Percentiles rank a stretch among this genome's conserved stretches.
phyloP scores from a whole-genome alignment of 2,888 invertebrate species.

The Rutpela maculata region DNA sequence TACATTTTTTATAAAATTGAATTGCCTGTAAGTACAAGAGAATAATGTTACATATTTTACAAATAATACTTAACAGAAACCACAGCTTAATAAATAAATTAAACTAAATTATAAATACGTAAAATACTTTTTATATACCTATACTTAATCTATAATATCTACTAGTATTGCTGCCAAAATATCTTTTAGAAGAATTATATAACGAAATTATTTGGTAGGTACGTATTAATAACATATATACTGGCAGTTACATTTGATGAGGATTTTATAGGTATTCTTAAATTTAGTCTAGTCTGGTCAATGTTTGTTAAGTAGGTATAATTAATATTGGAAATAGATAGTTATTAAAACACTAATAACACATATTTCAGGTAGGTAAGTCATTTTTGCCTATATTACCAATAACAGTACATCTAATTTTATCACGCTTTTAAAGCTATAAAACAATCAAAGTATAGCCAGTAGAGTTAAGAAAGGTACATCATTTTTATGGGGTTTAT shows the following conservation, averaged over 20 bases:
- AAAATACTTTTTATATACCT: constrained; percentile 31
- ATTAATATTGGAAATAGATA: not conserved
- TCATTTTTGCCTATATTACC: not conserved
- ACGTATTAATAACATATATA: not conserved
- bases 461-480: not conserved
- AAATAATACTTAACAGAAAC: constrained; percentile 39
- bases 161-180: constrained; percentile 15
- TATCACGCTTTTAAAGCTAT: constrained; percentile 16
- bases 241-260: not conserved
- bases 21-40: constrained; percentile 32
- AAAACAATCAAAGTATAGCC: constrained; percentile 4
- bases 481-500: not conserved
- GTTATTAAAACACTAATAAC: no score
- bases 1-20: constrained; percentile 25
- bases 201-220: constrained; percentile 1
- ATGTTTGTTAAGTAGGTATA: not conserved
- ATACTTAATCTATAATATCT: not conserved
- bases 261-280: not conserved
- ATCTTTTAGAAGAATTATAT: constrained; percentile 1
- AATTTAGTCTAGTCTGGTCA: not conserved
- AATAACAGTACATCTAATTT: constrained; percentile 11
- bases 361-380: constrained; percentile 2
- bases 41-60: constrained; percentile 31
- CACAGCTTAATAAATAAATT: constrained; percentile 37
- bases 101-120: constrained; percentile 36